Base-by-base conservation (phyloP, 1,140 invertebrate genomes). In the Trialeurodes vaporariorum region DNA sequence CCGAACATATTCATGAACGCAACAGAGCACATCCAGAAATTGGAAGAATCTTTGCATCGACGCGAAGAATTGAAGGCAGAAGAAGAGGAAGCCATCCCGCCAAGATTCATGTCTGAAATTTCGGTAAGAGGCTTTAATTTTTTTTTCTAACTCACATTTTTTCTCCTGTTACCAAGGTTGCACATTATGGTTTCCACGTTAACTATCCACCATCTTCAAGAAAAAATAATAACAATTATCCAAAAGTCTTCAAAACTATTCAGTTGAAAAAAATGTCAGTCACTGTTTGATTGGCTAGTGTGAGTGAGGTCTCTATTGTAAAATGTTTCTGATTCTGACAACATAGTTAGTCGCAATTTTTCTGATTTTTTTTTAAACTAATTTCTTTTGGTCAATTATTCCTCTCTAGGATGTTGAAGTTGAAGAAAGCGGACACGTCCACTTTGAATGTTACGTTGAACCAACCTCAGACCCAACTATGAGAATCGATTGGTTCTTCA, bases 401-500 rank as follows among this genome's bases (percentile, higher is more conserved):
- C 17, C 17, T 17, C 17, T 17, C 34, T 17, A 49, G 34, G 34
- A 49, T 17, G 17, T 92, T 61, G 91, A 94, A 77, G 84, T 94
- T 0, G 84, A 86, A 67, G 94, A 97, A 84, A 89, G 91, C 58
- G 88, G 88, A 68, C 84, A 92, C 1, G 89, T 90, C 73, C 93
- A 96, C 77, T 96, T 96, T 72, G 93, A 96, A 73, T 94, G 92
- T 74, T 83, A 91, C 59, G 90, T 96, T 0, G 92, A 94, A 75
- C 93, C 93, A 9, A 86, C 88, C 0, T 87, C 88, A 65, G 93
- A 96, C 79, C 82, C 91, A 11, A 86, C 87, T 1, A 92, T 94
- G 89, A 83, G 89, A 58, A 93, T 96, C 70, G 93, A 96, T 77
- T 97, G 94, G 94, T 95, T 90, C 85, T 87, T 91, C 71, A 94